Evolutionary conservation across 2,113 vertebrate species (phyloP), one percentile per base, ranked within the genome.

Genomic region (Megalops atlanticus): DNA sequence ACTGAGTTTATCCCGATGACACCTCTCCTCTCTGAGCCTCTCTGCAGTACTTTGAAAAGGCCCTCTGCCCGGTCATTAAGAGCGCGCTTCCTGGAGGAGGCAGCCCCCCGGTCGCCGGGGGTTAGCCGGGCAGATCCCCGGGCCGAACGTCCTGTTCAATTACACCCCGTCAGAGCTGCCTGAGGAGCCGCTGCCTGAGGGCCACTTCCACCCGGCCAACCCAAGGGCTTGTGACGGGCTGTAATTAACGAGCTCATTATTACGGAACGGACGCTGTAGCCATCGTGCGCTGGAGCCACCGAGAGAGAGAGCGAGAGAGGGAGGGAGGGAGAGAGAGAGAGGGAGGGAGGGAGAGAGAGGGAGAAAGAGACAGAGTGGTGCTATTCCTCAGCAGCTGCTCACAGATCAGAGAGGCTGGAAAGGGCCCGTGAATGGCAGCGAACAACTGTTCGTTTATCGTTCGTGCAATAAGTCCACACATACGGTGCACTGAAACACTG

Each of bases 41-140:
- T n/a, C n/a, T n/a, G n/a, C n/a, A 41, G 76, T 11, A 54, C 43
- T 77, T 33, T 77, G 76, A 49, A 49, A 77, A 36, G 47, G 8
- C 76, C n/a, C 58, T n/a, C 76, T 58, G 58, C 39, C 58, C 76
- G 58, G 58, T 78, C 39, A 78, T 78, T 78, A 64, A 77, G 49
- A 11, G 18, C n/a, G 24, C 54, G 40, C 21, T 54, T 40, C 54
- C 52, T 31, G 76, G 52, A 40, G 70, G 39, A 35, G 2, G 18
- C 35, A 14, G 24, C 49, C 11, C 49, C 49, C 15, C 35, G n/a
- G 58, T 27, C n/a, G 31, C 49, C 16, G 16, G n/a, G 6, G 52
- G 52, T 24, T 24, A 64, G 58, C 58, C 12, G 58, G 58, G 58
- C 58, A 11, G 24, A 64, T 21, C 33, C 49, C 18, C 36, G 18